These are phyloP conservation scores for Euwallacea similis DNA, from an alignment of 1,140 invertebrate species.

Conservation along the genomic window DNA sequence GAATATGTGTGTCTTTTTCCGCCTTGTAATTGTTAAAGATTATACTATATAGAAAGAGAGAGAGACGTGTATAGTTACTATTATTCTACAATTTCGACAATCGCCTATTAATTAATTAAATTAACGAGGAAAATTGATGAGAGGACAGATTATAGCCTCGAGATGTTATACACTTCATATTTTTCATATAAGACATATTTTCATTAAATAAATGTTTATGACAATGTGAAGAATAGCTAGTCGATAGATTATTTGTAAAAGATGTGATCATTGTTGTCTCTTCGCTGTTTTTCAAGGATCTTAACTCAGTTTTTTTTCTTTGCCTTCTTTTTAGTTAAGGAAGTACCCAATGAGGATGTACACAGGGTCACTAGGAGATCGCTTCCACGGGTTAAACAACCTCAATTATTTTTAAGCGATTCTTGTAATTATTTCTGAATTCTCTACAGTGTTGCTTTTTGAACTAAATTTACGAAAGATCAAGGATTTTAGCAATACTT, in stretches of 20 bases:
- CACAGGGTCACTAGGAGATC: slow-evolving; percentile 40
- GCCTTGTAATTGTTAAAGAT: slow-evolving; percentile 35
- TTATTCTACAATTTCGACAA: slow-evolving; percentile 33
- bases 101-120: slow-evolving; percentile 28
- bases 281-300: background rate
- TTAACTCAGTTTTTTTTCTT: background rate
- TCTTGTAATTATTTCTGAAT: background rate
- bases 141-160: slow-evolving; percentile 17
- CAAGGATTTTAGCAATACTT: too few relatives aligned
- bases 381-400: slow-evolving; percentile 36
- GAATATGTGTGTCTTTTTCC: slow-evolving; percentile 37
- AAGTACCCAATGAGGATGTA: slow-evolving; percentile 38
- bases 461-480: too few relatives aligned
- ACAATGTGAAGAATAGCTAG: background rate
- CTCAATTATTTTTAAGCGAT: slow-evolving; percentile 29
- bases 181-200: slow-evolving; percentile 37
- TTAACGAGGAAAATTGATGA: slow-evolving; percentile 2
- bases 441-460: too few relatives aligned
- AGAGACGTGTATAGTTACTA: slow-evolving; percentile 26
- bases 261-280: slow-evolving; percentile 7
- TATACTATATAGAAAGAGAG: background rate
- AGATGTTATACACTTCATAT: slow-evolving; percentile 34
- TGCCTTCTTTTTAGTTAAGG: slow-evolving; percentile 34
- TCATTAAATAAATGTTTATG: slow-evolving; percentile 33
- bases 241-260: slow-evolving; percentile 1